Evolutionary conservation across 2,113 vertebrate species (phyloP), one percentile per base, ranked within the genome.

Genomic region (Tyrannus savana): DNA sequence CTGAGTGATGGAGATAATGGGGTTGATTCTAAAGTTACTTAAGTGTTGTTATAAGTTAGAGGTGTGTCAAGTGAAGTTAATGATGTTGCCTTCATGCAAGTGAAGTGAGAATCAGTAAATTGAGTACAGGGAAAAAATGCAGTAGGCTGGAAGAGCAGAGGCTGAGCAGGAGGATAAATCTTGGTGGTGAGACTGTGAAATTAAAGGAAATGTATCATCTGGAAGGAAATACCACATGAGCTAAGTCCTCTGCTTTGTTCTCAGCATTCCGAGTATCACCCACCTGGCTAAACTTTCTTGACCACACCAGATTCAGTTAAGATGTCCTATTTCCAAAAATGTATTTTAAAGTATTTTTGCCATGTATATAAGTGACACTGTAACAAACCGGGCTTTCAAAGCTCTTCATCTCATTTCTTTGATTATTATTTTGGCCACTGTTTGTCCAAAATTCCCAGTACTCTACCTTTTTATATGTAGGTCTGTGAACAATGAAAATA

Each of bases 21-120:
- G 42, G 89, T 93, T 93, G 87, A 84, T 93, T 84, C 81, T 78
- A 4, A 67, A 84, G 73, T 84, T 84, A 81, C 28, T 84, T 49
- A 53, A 84, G 87, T 66, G 80, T 66, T 77, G 67, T 67, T 85
- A 1, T 66, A 80, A 91, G 84, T 89, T 84, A 82, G 69, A 67
- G 74, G 52, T 75, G 69, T 91, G 87, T 82, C 87, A 84, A 37
- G 47, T 63, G 49, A 52, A 81, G 81, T 89, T 86, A 71, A 75
- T 55, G 76, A 63, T 78, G 73, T 35, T 81, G 67, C 52, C 11
- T 78, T 92, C 64, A 30, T 69, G 46, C 46, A 87, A 75, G 91
- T 16, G 33, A 87, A 81, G 59, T 72, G 77, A 78, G 77, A 74
- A 84, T 80, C 68, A 53, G 59, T 89, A 90, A 93, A 90, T 2